A percentile compares a stretch with the other conserved stretches of the same genome.
Evolutionary conservation across 2,888 invertebrate genomes (phyloP).

Genomic region (Eurytoma adleriae): DNA sequence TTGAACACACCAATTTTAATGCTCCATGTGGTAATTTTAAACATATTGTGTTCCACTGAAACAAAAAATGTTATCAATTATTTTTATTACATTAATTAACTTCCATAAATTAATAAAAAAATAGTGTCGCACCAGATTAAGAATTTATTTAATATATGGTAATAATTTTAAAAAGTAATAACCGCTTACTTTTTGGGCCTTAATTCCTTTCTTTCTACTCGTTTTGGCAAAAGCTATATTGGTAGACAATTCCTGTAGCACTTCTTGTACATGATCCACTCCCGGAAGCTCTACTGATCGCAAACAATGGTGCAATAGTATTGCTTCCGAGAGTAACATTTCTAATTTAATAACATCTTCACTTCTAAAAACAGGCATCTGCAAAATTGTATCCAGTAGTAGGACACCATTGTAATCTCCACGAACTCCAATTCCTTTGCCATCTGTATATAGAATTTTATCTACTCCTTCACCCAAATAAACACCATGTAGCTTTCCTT

Average conservation of each 20-base stretch:
- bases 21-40: slow-evolving; percentile 87
- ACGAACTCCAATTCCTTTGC: slow-evolving; percentile 88
- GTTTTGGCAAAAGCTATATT: slow-evolving; percentile 85
- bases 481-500: slow-evolving; percentile 82
- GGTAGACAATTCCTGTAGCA: slow-evolving; percentile 86
- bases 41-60: slow-evolving; percentile 94
- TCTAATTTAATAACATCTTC: slow-evolving; percentile 90
- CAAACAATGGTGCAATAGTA: slow-evolving; percentile 89
- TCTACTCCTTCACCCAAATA: slow-evolving; percentile 86
- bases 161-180: slow-evolving; percentile 2
- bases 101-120: background rate
- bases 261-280: slow-evolving; percentile 87
- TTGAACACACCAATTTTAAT: slow-evolving; percentile 87
- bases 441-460: slow-evolving; percentile 90
- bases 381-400: slow-evolving; percentile 91
- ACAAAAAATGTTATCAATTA: slow-evolving; percentile 67
- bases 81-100: background rate
- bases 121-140: background rate
- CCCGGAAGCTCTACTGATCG: slow-evolving; percentile 85
- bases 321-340: slow-evolving; percentile 91
- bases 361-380: slow-evolving; percentile 86
- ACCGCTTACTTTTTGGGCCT: slow-evolving; percentile 87
- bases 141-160: background rate
- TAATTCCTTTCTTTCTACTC: slow-evolving; percentile 89
- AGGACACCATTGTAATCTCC: slow-evolving; percentile 95